Evolutionary conservation across 1,140 invertebrate species (phyloP), one percentile per base, ranked within the genome.

Genomic region (Harpegnathos saltator): DNA sequence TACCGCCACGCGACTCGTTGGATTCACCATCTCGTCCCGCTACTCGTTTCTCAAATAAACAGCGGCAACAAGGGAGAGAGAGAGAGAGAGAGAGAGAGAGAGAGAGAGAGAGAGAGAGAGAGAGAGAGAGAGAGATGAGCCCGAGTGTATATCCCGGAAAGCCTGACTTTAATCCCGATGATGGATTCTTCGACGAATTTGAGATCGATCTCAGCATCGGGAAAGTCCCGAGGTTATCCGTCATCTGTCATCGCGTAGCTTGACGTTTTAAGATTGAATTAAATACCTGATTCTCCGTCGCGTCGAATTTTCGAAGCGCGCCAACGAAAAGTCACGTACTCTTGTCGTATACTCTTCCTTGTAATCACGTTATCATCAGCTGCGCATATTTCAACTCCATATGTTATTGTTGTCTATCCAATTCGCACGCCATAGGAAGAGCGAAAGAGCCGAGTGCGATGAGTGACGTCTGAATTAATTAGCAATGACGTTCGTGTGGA

Each of bases 381-480:
- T n/a, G n/a, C n/a, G n/a, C n/a, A n/a, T n/a, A n/a, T n/a, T n/a
- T n/a, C n/a, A n/a, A n/a, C n/a, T n/a, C n/a, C n/a, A n/a, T n/a
- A n/a, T n/a, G n/a, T n/a, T n/a, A n/a, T n/a, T n/a, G n/a, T n/a
- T n/a, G n/a, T n/a, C 26, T 62, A 48, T 74, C 26, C 24, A 50
- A 24, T 33, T 24, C 15, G 26, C 69, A 59, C 26, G 5, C 7
- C 17, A 29, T 61, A 15, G 19, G 73, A 74, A 52, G 44, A 38
- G 68, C 38, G 44, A 82, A 61, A 73, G 68, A 74, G 78, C 56
- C 38, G 48, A 50, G 54, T 22, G 56, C 66, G 44, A 82, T 74
- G 56, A 72, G 78, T 74, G 65, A 80, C 52, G 75, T 71, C 71
- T 44, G 48, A 80, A 71, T n/a, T 80, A 71, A 71, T n/a, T 80